These are phyloP conservation scores for Drosophila ambigua DNA, from an alignment of 1,140 invertebrate species.

Conservation along the genomic window DNA sequence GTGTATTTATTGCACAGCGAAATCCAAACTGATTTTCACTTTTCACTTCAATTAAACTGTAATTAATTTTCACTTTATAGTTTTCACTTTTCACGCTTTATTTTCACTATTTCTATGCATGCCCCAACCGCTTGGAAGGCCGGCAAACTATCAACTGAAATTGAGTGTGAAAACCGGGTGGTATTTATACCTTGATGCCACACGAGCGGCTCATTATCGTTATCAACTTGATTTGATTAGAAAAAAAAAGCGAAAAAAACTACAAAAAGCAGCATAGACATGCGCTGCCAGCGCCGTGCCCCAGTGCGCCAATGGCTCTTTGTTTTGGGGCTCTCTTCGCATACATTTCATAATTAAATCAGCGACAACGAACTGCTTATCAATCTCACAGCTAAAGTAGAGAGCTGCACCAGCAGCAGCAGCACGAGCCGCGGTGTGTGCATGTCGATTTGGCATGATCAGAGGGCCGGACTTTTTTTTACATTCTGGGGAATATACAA, in stretches of 20 bases:
- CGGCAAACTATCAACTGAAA: constrained; percentile 57
- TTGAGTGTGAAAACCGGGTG: constrained; percentile 8
- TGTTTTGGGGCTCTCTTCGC: constrained; percentile 22
- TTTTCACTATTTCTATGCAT: constrained; percentile 1
- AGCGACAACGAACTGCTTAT: constrained; percentile 24
- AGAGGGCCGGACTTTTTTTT: constrained; percentile 23
- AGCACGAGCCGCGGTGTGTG: constrained; percentile 16
- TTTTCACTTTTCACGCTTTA: constrained; percentile 21
- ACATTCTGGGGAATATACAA: not conserved
- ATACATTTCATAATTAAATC: constrained; percentile 60
- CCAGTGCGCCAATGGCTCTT: constrained; percentile 1
- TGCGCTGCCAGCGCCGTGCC: constrained; percentile 5
- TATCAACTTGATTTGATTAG: constrained; percentile 58
- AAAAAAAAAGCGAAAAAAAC: constrained; percentile 27
- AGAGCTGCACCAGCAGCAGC: constrained; percentile 18
- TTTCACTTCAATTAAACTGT: constrained; percentile 2
- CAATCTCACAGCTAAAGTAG: constrained; percentile 15
- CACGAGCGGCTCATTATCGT: constrained; percentile 30
- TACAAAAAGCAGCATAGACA: constrained; percentile 27
- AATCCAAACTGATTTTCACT: too few species aligned
- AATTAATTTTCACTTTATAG: not conserved
- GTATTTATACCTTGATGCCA: constrained; percentile 61
- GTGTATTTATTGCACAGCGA: not conserved
- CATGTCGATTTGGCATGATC: constrained; percentile 42
- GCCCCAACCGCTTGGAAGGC: constrained; percentile 10